Base-by-base conservation (phyloP, 1,140 invertebrate species). In the Drosophila ananassae region DNA sequence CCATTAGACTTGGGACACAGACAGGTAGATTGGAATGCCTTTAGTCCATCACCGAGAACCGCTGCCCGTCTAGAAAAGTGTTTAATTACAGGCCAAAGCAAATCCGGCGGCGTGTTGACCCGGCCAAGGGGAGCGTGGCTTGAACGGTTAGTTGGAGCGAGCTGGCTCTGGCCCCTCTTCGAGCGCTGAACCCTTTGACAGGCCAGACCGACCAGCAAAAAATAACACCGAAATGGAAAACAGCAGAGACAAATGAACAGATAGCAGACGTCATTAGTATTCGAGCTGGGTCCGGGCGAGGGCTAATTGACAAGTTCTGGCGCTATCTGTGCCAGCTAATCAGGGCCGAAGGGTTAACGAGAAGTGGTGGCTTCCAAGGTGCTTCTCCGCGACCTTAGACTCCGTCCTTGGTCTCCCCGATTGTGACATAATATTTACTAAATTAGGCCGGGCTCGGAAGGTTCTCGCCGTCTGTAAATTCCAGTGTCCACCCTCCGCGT, bases 131-230 rank as follows among this genome's bases (percentile, higher is more conserved):
- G 74, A 87, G 82, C 83, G 82, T 82, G 83, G 82, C 79, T 64
- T 79, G 78, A 79, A 89, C 79, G 75, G 83, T 89, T 87, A 82
- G 84, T 80, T 89, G 79, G 67, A 87, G 78, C 78, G 82, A 72
- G 84, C 67, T 60, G 68, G 77, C 58, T 55, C 12, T 41, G 25
- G 25, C 41, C 22, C 22, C 57, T 55, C 55, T 46, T 39, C 21
- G 32, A 12, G 9, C 34, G 47, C n/a, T 39, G 34, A 84, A 84
- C 82, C 83, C 83, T 87, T 89, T 89, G 83, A 85, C 74, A 57
- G 30, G 46, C 34, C 53, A 56, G 32, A 41, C 17, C 30, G 3
- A 30, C 41, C 2, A 32, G 12, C 21, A 58, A 46, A 64, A 44
- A 21, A 53, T 24, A 28, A 44, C 37, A 30, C 6, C 22, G 53